A percentile compares a stretch with the other conserved stretches of the same genome.
Conservation (phyloP, 2,888 invertebrate genomes). For the Plemyria rubiginata region DNA sequence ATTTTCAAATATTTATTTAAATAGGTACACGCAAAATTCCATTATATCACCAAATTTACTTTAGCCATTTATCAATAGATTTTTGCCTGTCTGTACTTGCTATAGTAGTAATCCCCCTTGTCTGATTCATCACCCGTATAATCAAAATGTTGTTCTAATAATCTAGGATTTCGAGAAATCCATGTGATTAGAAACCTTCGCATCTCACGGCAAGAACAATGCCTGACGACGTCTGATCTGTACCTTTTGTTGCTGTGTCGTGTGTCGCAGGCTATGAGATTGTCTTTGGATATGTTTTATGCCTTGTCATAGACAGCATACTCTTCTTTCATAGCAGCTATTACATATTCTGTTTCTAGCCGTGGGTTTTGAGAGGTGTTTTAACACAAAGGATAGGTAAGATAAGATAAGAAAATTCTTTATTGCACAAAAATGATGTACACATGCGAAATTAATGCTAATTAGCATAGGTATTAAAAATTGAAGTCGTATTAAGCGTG, state of each 20-base stretch:
- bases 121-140: background rate
- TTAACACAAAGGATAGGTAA: too few species aligned
- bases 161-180: conserved; percentile 11
- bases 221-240: background rate
- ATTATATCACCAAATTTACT: too few species aligned
- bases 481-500: too few species aligned
- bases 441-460: too few species aligned
- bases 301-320: background rate
- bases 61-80: too few species aligned
- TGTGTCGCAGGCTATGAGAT: conserved; percentile 4
- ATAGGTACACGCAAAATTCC: too few species aligned
- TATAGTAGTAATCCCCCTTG: background rate
- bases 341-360: too few species aligned
- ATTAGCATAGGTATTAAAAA: too few species aligned
- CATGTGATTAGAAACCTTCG: conserved; percentile 7
- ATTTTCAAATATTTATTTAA: too few species aligned
- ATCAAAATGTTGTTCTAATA: conserved; percentile 8
- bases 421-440: too few species aligned
- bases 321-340: background rate
- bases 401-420: too few species aligned
- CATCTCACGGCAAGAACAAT: conserved; percentile 6
- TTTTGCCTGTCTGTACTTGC: background rate
- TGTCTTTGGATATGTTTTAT: background rate
- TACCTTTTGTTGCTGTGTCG: conserved; percentile 13
- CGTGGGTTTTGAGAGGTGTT: too few species aligned